Base-by-base conservation (phyloP, 2,797 vertebrate genomes). In the Xenops minutus region DNA sequence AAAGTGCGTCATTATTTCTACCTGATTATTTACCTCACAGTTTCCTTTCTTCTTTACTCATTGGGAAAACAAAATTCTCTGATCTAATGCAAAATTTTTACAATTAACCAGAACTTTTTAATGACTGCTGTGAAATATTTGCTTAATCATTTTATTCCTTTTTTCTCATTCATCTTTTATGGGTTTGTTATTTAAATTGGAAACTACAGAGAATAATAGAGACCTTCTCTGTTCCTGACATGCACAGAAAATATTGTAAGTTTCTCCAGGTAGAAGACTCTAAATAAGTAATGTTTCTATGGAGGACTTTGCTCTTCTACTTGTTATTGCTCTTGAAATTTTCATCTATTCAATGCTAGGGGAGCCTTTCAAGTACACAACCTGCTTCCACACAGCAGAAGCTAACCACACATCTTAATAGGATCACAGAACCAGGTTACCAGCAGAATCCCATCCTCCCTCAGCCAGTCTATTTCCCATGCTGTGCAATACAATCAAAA, bases 1-100 rank as follows among this genome's bases (percentile, higher is more conserved):
- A 83, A 94, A 97, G 76, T 29, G 58, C 84, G 81, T 96, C 84
- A 36, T 97, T 96, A 95, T 96, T 97, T 85, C 85, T 95, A 93
- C 86, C 64, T 92, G 80, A 52, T 55, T 95, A 94, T 79, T 96
- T 97, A 95, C 92, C 77, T 80, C 77, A 58, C 9, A 1, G 1
- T 84, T 89, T 62, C 54, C 5, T 16, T 18, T 88, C 84, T 48
- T 95, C 41, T 77, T 88, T 89, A 72, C 29, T 81, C 73, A n/a
- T 2, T 21, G 62, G 44, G 74, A 54, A 85, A 68, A 93, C 41
- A 63, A 61, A 88, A 39, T 86, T 55, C 39, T 75, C 43, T 68
- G 24, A 49, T 83, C 48, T 55, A 9, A 74, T 72, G 61, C 75
- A 89, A 62, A 67, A 39, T 10, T 29, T 22, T 74, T 67, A 43